phyloP scores from a whole-genome alignment of 1,140 invertebrate species.

The Streblospio benedicti region DNA sequence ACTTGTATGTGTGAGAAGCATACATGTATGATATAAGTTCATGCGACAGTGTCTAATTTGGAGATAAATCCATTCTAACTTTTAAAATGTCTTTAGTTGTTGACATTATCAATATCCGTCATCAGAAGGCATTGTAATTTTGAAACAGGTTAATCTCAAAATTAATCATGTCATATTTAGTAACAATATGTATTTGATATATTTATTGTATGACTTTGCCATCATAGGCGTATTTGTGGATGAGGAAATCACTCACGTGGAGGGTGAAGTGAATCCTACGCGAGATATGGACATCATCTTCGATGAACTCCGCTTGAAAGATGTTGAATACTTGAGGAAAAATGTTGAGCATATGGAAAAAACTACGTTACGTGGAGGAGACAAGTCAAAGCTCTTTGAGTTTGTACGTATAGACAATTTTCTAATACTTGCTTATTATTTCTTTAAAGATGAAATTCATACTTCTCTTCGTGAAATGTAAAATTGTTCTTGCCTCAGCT shows the following conservation, averaged over 20 bases:
- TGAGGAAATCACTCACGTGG: conserved; percentile 94
- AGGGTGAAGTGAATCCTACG: conserved; percentile 95
- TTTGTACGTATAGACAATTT: conserved; percentile 61
- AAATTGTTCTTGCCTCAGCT: background rate
- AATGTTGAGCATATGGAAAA: conserved; percentile 81
- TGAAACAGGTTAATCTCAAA: too few relatives aligned
- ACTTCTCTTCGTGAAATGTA: background rate
- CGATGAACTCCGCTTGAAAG: conserved; percentile 90
- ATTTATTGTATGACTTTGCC: too few relatives aligned
- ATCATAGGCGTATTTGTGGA: conserved; percentile 90
- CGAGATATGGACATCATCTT: conserved; percentile 93
- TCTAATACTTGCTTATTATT: background rate
- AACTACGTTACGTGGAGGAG: conserved; percentile 75
- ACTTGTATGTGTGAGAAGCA: too few relatives aligned
- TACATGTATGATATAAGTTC: too few relatives aligned
- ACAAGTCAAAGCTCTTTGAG: conserved; percentile 93
- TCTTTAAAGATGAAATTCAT: background rate
- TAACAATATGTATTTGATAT: too few relatives aligned
- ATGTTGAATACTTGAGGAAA: conserved; percentile 68
- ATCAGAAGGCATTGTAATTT: too few relatives aligned
- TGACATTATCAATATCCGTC: too few relatives aligned
- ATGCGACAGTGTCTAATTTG: too few relatives aligned
- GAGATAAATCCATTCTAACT: too few relatives aligned
- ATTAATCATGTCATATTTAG: too few relatives aligned
- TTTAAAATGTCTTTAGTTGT: too few relatives aligned